Evolutionary conservation across 2,113 vertebrate genomes (phyloP), one percentile per base, ranked within the genome.

Genomic region (Pseudopipra pipra): DNA sequence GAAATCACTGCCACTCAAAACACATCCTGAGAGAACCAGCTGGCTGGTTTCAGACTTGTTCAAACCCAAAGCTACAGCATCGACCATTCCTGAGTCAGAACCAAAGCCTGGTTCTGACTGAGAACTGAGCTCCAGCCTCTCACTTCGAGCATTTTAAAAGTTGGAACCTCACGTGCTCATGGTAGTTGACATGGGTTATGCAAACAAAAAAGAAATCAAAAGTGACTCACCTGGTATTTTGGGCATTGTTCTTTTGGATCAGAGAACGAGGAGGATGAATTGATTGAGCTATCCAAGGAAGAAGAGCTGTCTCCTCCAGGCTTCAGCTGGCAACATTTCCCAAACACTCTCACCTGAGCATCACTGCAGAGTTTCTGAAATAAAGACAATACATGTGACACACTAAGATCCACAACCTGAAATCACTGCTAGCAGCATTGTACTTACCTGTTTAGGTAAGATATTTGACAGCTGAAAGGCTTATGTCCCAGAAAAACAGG

Each of bases 251-350:
- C 99, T 97, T 98, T 99, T 62, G 97, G 84, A 94, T 99, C 99
- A 8, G 99, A 99, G 88, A 98, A 97, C 0, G 90, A 97, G 37
- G 96, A 96, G 28, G 97, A 96, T 43, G 98, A 99, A 85, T 99
- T 99, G 63, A 98, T 97, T 62, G 99, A 99, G 97, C 99, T 99
- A 92, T 99, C 99, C 97, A 99, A 97, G 87, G 99, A 99, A 73
- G 98, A 99, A 96, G 99, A 99, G 97, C 99, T 99, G 86, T 99
- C 99, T 87, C 99, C 98, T 89, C 98, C 99, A 4, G 99, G 98
- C 93, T 98, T 99, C 85, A 99, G 98, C 15, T 99, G 98, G 97
- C 99, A 99, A 88, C 98, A 99, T 76, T 99, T 99, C 63, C 99
- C 99, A 90, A 99, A 99, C 89, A 99, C 98, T 96, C 98, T 99